Evolutionary conservation across 2,888 invertebrate genomes (phyloP).

Genomic region (Megalurothrips usitatus): DNA sequence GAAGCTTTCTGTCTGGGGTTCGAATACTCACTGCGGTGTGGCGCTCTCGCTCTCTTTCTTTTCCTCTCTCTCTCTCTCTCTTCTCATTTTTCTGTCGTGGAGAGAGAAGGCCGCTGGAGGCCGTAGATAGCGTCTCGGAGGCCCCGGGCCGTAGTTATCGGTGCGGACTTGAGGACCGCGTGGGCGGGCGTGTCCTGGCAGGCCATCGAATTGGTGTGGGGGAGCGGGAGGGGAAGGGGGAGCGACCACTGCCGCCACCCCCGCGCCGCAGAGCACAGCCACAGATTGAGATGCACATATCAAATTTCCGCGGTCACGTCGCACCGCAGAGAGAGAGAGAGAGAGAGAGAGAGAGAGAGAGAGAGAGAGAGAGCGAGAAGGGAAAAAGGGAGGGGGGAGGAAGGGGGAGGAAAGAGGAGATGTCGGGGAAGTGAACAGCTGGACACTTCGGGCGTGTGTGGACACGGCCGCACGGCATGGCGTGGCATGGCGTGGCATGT

Average conservation of each 20-base stretch:
- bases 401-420: background rate
- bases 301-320: constrained; percentile 15
- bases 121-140: no score
- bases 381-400: background rate
- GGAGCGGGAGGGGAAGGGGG: background rate
- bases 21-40: no score
- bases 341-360: constrained; percentile 27
- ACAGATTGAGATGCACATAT: constrained; percentile 22
- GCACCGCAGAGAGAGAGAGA: constrained; percentile 2
- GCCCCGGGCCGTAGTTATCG: no score
- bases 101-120: no score
- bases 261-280: background rate
- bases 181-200: no score
- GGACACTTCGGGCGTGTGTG: constrained; percentile 4
- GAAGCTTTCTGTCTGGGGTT: no score
- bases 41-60: no score
- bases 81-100: no score
- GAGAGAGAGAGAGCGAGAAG: constrained; percentile 31
- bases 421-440: constrained; percentile 12
- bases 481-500: no score
- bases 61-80: no score
- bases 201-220: background rate
- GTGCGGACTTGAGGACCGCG: no score
- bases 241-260: background rate
- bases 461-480: background rate